Base-by-base conservation (phyloP, 2,888 invertebrate species). In the Acrocyrtus sp. region DNA sequence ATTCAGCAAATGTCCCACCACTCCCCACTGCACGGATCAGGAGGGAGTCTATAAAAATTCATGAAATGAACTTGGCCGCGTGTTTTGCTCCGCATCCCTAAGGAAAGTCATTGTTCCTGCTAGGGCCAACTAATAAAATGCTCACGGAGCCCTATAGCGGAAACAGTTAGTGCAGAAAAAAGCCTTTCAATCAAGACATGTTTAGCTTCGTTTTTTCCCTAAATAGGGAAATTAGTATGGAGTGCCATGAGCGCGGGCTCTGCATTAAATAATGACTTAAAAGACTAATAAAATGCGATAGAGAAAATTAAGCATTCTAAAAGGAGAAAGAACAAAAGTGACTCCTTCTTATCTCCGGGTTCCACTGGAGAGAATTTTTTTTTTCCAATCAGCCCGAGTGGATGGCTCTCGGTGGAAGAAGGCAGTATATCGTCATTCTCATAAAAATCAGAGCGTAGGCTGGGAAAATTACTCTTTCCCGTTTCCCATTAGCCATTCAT, bases 1-100 rank as follows among this genome's bases (percentile, higher is more conserved):
- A 65, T 65, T 65, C 65, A 45, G 15, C 34, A 41, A 43, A 15
- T 56, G 65, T 65, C 48, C 43, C 34, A 5, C 34, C 12, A 12
- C 34, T 8, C 34, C 34, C 34, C 12, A 12, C 34, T 8, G 6
- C 34, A 12, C 34, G 34, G 34, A 34, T 12, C 12, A 34, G 12
- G 34, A 34, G 12, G 34, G 6, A 34, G 34, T 8, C 34, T 34
- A 65, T 65, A 65, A 65, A 65, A 65, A 65, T 65, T 65, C 65
- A 65, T 65, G 65, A 65, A 47, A 27, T 34, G 54, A 53, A 21
- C 65, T 54, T 47, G 10, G 22, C 34, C 15, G 26, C 51, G 39
- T n/a, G 50, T n/a, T n/a, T n/a, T n/a, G n/a, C n/a, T 34, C 34
- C 6, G 34, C 6, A 34, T 34, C 12, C n/a, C 34, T 34, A 5